Evolutionary conservation across 1,140 invertebrate species (phyloP).

Genomic region (Gryllus bimaculatus): DNA sequence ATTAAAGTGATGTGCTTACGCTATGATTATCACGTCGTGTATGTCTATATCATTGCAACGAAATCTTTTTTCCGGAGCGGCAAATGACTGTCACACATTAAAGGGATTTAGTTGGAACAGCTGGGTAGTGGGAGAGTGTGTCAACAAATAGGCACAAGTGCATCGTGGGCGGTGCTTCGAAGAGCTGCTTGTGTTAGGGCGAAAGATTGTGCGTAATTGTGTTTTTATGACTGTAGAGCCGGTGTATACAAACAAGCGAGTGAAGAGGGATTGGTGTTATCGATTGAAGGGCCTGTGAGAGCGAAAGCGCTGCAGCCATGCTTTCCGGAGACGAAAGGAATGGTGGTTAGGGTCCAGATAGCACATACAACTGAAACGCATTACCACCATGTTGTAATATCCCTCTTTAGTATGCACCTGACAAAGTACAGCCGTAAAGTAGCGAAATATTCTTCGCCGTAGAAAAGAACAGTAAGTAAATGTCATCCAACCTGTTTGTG

Average conservation of each 20-base stretch:
- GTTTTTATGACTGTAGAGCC: background rate
- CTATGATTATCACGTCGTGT: too few species aligned
- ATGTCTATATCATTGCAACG: too few species aligned
- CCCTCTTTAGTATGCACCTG: background rate
- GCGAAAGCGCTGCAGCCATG: slow-evolving; percentile 14
- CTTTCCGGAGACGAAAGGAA: slow-evolving; percentile 12
- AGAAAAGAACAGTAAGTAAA: slow-evolving; percentile 6
- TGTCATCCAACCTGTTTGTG: slow-evolving; percentile 7
- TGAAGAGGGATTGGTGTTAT: slow-evolving; percentile 1
- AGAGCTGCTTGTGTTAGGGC: background rate
- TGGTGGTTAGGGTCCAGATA: slow-evolving; percentile 6
- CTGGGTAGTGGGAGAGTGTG: background rate
- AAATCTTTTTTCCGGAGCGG: too few species aligned
- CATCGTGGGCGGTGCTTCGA: background rate
- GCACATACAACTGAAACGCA: background rate
- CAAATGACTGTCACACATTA: too few species aligned
- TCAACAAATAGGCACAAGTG: background rate
- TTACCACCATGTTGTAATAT: slow-evolving; percentile 12
- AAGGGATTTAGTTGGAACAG: too few species aligned
- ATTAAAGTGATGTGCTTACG: too few species aligned
- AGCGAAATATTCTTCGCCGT: background rate
- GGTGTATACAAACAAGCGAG: background rate
- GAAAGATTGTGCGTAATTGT: background rate
- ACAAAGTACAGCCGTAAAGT: background rate
- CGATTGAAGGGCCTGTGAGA: slow-evolving; percentile 10